phyloP scores from a whole-genome alignment of 2,797 vertebrate species.

The Hippopotamyrus pictus region DNA sequence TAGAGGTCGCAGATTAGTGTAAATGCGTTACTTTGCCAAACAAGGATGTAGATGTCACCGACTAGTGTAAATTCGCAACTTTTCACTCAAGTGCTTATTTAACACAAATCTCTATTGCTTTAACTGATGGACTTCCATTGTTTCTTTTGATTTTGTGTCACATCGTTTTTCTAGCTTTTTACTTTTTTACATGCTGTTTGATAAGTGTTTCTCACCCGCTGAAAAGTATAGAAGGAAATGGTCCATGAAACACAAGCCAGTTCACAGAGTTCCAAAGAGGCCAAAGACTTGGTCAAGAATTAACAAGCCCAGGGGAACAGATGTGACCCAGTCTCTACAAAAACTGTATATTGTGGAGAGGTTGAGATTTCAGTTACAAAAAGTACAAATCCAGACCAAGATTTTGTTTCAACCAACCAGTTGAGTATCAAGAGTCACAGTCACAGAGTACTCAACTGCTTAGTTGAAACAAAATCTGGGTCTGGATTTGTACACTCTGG shows the following conservation, averaged over 20 bases:
- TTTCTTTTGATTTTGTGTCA: not conserved
- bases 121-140: not conserved
- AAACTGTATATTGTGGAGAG: not conserved
- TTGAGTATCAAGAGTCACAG: too few species aligned
- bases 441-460: not conserved
- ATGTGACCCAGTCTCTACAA: not conserved
- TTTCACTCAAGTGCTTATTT: not conserved
- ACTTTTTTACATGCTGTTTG: not conserved
- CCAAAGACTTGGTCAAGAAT: not conserved
- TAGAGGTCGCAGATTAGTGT: too few species aligned
- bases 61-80: not conserved
- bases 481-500: not conserved
- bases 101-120: not conserved
- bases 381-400: too few species aligned
- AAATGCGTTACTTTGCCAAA: slow-evolving; percentile 41
- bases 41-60: slow-evolving; percentile 39
- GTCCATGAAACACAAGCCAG: not conserved
- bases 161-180: not conserved
- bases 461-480: not conserved
- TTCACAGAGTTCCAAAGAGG: not conserved
- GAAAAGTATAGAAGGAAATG: not conserved
- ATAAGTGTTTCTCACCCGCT: not conserved
- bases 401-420: too few species aligned
- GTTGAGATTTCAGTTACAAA: not conserved
- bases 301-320: not conserved